Base-by-base conservation (phyloP, 1,140 invertebrate species). In the Colletes latitarsis region DNA sequence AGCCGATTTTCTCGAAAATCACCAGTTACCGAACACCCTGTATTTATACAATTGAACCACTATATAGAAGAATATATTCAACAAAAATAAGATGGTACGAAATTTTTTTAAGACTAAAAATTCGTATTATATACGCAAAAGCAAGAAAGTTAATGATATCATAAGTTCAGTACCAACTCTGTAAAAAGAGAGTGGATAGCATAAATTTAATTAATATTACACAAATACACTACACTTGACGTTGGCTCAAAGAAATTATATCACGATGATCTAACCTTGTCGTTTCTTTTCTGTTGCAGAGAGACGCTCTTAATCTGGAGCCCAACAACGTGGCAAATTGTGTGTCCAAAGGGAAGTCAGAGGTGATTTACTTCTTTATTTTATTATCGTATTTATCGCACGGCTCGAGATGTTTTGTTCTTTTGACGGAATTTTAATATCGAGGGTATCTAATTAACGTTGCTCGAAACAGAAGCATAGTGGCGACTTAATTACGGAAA, bases 331-430 rank as follows among this genome's bases (percentile, higher is more conserved):
- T 96, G 49, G 95, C 95, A 14, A 96, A 96, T 92, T 97, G 97
- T 88, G 96, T 97, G 67, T 97, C 96, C 43, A 97, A 96, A 94
- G 97, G 97, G 86, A 97, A 97, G 94, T 96, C 96, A 79, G 96
- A 97, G 95, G 96, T 97, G 93, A 95, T 94, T 53, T 66, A 62
- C 14, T 39, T 80, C 21, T 64, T 39, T 64, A 58, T 68, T 52
- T 80, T 21, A 43, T 52, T 60, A n/a, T 73, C 43, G 21, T 55
- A 30, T 68, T 67, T 64, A 52, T 41, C 64, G 57, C n/a, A 3
- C 17, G 6, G 52, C 53, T 69, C 60, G 46, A 70, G 41, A 17
- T 9, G 60, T 41, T 30, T 30, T 30, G 30, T 30, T 30, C 71
- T 82, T 68, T 81, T 30, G 43, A 49, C 52, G 52, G 15, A 79